Conservation (phyloP, 1,140 invertebrate genomes). For the Cherax destructor region DNA sequence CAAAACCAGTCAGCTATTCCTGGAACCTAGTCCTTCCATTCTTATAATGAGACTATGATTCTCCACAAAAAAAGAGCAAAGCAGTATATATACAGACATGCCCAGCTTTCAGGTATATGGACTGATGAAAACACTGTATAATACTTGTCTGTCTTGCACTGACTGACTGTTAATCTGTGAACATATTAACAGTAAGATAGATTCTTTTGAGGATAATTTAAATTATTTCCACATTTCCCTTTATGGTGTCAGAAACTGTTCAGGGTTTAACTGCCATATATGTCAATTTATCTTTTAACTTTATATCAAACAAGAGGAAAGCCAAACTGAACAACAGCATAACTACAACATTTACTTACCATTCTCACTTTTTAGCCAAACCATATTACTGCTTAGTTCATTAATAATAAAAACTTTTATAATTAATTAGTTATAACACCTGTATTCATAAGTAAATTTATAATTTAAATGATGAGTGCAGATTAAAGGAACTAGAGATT, state of each 20-base stretch:
- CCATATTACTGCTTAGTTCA: too few species aligned
- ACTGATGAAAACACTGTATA: neutral
- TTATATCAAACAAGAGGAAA: neutral
- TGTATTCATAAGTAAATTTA: too few species aligned
- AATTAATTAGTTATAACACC: too few species aligned
- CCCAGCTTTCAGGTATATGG: neutral
- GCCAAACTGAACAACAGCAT: neutral
- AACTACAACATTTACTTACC: neutral
- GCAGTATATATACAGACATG: neutral
- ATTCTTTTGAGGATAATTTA: too few species aligned
- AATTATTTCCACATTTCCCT: too few species aligned
- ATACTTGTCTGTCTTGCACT: neutral
- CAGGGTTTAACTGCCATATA: neutral
- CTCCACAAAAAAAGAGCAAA: neutral
- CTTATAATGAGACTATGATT: neutral
- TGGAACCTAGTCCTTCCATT: neutral
- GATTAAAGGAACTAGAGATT: too few species aligned
- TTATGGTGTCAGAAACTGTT: neutral
- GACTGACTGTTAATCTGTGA: too few species aligned
- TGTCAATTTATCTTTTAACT: neutral
- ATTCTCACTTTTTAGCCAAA: too few species aligned
- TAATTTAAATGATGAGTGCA: too few species aligned
- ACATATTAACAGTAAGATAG: too few species aligned
- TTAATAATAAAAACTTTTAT: too few species aligned
- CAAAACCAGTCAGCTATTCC: neutral